Evolutionary conservation across 2,113 vertebrate species (phyloP).

Genomic region (Pollachius pollachius): DNA sequence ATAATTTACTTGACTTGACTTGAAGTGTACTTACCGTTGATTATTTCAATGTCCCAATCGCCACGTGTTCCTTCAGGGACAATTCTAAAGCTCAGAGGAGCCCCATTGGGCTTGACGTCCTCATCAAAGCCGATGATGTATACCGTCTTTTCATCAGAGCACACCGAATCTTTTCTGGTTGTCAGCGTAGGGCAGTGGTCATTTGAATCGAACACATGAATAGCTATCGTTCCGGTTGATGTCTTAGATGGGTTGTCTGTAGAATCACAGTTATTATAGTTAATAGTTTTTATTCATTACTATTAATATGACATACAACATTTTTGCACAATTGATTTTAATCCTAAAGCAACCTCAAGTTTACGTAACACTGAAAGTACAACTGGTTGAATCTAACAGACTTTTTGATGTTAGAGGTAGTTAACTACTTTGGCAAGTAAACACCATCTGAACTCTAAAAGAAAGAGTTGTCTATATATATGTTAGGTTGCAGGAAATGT

Average conservation of each 20-base stretch:
- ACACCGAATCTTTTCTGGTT: conserved; percentile 65
- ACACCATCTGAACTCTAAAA: too few species aligned
- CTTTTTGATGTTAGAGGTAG: too few species aligned
- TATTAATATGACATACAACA: too few species aligned
- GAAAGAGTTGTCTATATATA: too few species aligned
- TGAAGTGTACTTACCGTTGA: conserved; percentile 75
- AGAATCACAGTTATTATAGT: neutral
- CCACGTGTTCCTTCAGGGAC: conserved; percentile 65
- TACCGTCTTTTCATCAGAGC: conserved; percentile 67
- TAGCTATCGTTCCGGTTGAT: conserved; percentile 82
- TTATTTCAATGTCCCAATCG: conserved; percentile 69
- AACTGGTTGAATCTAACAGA: too few species aligned
- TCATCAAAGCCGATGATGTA: conserved; percentile 67
- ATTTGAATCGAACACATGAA: conserved; percentile 75
- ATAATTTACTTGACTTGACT: too few species aligned
- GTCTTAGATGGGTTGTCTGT: conserved; percentile 81
- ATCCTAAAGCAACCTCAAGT: too few species aligned
- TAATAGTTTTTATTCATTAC: too few species aligned
- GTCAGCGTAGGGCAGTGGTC: conserved; percentile 81
- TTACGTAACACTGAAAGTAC: too few species aligned
- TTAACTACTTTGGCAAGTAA: too few species aligned
- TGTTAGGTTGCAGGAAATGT: too few species aligned
- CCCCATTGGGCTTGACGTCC: conserved; percentile 55
- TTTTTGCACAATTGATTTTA: too few species aligned
- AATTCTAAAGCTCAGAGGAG: conserved; percentile 82